Base-by-base conservation (phyloP, 2,888 invertebrate genomes). In the Ligdia adustata region DNA sequence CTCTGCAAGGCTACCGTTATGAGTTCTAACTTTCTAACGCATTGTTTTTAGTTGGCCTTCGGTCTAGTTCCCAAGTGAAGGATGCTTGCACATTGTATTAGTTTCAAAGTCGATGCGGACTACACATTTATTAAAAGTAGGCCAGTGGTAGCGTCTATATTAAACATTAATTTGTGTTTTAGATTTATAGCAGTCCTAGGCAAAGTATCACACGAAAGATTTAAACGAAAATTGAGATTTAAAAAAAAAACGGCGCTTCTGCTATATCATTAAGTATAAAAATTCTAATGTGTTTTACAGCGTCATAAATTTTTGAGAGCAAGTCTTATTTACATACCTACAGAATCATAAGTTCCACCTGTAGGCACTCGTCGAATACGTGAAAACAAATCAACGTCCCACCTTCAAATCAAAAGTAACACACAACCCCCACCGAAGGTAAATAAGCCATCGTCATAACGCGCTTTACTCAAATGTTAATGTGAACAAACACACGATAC, bases 361-460 rank as follows among this genome's bases (percentile, higher is more conserved):
- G 55, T 40, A 45, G 33, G 44, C 52, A n/a, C n/a, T n/a, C n/a
- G n/a, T n/a, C n/a, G n/a, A n/a, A n/a, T n/a, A n/a, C n/a, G n/a
- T n/a, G 56, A 40, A 56, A 53, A 29, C 44, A 55, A 45, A 52
- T 37, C 39, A 48, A 39, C 29, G 31, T 24, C 13, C 6, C 28
- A 18, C 27, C 27, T 28, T 14, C 34, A 44, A 44, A 35, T 39
- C 38, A 42, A 34, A 42, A 42, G 33, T 33, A 33, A 49, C 33
- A 47, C 47, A 53, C 13, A 53, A 61, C 58, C 50, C 54, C 49
- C 48, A 39, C 41, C 31, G 55, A 61, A 58, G 52, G 63, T 56
- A 66, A 74, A 68, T 75, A 70, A 70, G 68, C 64, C 60, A 65
- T 72, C 47, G 54, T 65, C 56, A 63, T 66, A 69, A 62, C 60